A percentile compares a stretch with the other conserved stretches of the same genome.
phyloP scores from a whole-genome alignment of 92 coral and sea anemone genomes.

The Hydrozoanthus gracilis region DNA sequence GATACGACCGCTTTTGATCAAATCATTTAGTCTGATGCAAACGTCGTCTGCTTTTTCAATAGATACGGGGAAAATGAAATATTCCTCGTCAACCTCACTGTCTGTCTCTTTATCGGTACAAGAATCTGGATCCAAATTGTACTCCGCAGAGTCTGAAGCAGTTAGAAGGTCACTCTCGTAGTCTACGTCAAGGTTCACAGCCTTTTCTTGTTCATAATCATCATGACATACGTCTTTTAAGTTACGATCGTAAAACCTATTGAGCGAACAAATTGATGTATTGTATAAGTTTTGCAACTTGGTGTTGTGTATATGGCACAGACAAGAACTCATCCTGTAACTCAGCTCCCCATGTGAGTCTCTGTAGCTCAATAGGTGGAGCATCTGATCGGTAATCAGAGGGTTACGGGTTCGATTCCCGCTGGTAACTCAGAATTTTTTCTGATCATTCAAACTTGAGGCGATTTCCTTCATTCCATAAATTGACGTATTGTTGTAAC shows the following conservation, averaged over 20 bases:
- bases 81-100: constrained; percentile 46
- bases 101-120: constrained; percentile 11
- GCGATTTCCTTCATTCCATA: too few species aligned
- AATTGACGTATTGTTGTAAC: neutral
- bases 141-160: constrained; percentile 34
- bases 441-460: too few species aligned
- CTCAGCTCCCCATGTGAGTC: too few species aligned
- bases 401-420: too few species aligned
- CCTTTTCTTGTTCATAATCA: constrained; percentile 14
- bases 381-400: too few species aligned
- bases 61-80: constrained; percentile 46
- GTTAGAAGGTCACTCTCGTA: constrained; percentile 32
- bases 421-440: too few species aligned
- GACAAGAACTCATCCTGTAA: too few species aligned
- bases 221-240: constrained; percentile 22
- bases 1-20: constrained; percentile 48
- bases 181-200: constrained; percentile 22
- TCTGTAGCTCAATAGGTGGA: too few species aligned
- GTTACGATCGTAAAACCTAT: constrained; percentile 31
- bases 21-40: constrained; percentile 45
- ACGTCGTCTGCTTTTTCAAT: constrained; percentile 53
- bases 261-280: constrained; percentile 18
- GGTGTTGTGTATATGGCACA: too few species aligned
- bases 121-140: constrained; percentile 2
- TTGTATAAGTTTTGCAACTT: too few species aligned